phyloP scores from a whole-genome alignment of 2,888 invertebrate species.

The Oligia fasciuncula region DNA sequence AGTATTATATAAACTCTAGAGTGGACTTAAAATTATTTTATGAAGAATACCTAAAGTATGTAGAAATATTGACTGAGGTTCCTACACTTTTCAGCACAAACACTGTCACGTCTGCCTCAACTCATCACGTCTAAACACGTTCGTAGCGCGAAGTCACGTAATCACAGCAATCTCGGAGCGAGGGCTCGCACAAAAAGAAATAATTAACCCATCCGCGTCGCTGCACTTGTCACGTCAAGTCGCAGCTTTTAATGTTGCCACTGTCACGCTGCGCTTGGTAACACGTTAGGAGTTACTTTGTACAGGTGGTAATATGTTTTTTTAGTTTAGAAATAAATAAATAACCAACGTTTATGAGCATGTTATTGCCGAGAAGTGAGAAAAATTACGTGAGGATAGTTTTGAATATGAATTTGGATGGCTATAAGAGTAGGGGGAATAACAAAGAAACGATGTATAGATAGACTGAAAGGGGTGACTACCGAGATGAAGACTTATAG shows the following conservation, averaged over 20 bases:
- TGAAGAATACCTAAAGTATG: neutral
- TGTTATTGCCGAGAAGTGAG: neutral
- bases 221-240: conserved; percentile 75
- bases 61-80: conserved; percentile 12
- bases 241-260: conserved; percentile 59
- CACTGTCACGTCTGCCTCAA: conserved; percentile 54
- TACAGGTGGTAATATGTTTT: neutral
- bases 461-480: too few relatives aligned
- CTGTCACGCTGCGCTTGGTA: conserved; percentile 21
- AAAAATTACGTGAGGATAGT: neutral
- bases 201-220: conserved; percentile 82
- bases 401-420: neutral
- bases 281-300: conserved; percentile 8
- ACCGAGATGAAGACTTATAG: neutral
- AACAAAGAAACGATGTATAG: too few relatives aligned
- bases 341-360: neutral
- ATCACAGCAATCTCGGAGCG: conserved; percentile 83
- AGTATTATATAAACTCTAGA: neutral
- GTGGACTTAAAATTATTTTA: too few relatives aligned
- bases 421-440: neutral
- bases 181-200: conserved; percentile 84
- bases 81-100: neutral
- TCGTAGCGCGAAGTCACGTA: conserved; percentile 77
- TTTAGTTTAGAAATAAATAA: neutral
- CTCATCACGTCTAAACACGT: conserved; percentile 68